Conservation (phyloP, 2,797 vertebrate genomes). For the Sebastiscus albofasciatus region DNA sequence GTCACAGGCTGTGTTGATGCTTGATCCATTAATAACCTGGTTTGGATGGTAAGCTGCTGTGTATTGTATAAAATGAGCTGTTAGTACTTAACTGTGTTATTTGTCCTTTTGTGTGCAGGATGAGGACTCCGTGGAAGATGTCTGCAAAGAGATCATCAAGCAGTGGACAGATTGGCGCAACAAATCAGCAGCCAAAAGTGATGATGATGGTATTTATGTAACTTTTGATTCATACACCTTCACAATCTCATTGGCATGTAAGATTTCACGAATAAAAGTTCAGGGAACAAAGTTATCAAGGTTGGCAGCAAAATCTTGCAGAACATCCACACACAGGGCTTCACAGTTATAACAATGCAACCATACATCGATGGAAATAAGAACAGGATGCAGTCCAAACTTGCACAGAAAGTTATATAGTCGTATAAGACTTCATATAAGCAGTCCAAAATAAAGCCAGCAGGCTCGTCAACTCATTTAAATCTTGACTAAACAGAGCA, state of each 20-base stretch:
- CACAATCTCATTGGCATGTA: not conserved
- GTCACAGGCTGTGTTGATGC: not conserved
- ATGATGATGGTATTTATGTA: constrained; percentile 82
- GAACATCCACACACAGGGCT: not conserved
- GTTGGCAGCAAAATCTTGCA: not conserved
- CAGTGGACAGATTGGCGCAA: constrained; percentile 87
- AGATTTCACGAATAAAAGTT: not conserved
- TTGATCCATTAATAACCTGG: not conserved
- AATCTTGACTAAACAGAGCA: constrained; percentile 19
- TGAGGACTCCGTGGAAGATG: constrained; percentile 87
- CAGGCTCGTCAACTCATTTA: constrained; percentile 4
- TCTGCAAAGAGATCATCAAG: constrained; percentile 91
- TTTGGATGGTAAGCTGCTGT: not conserved
- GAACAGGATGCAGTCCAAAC: not conserved
- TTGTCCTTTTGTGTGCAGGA: constrained; percentile 81
- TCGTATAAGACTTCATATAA: not conserved
- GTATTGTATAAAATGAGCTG: not conserved
- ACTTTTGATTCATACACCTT: not conserved
- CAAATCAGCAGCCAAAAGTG: constrained; percentile 67
- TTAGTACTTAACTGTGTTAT: not conserved
- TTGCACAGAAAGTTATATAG: not conserved
- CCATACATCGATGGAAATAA: not conserved
- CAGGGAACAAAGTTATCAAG: not conserved
- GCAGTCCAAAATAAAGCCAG: not conserved
- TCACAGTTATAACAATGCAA: not conserved